phyloP scores from a whole-genome alignment of 2,888 invertebrate genomes.

The Phrixothrix hirtus region DNA sequence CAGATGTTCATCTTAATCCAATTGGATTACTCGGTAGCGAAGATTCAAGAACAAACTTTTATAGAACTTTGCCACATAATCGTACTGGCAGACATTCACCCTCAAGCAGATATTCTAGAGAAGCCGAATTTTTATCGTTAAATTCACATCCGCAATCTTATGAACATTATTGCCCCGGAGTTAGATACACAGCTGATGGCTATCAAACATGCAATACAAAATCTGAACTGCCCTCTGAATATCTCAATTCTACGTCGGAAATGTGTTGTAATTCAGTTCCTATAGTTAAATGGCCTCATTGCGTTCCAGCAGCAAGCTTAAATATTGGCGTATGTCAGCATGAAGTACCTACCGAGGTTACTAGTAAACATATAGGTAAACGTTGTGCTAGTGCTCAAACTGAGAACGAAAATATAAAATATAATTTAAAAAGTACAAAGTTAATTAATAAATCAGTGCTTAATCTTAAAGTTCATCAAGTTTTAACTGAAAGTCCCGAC shows the following conservation, averaged over 20 bases:
- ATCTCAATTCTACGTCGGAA: slow-evolving; percentile 69
- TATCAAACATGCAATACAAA: slow-evolving; percentile 60
- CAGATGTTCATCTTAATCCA: slow-evolving; percentile 75
- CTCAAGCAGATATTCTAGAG: slow-evolving; percentile 62
- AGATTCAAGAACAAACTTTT: slow-evolving; percentile 69
- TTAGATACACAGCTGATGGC: slow-evolving; percentile 79
- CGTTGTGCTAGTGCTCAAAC: slow-evolving; percentile 66
- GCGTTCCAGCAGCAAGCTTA: slow-evolving; percentile 53
- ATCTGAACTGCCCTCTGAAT: slow-evolving; percentile 39
- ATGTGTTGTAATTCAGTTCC: slow-evolving; percentile 46
- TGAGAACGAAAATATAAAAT: slow-evolving; percentile 42
- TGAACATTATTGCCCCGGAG: slow-evolving; percentile 62
- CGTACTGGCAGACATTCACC: slow-evolving; percentile 60
- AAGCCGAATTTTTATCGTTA: slow-evolving; percentile 67
- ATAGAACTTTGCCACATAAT: slow-evolving; percentile 79
- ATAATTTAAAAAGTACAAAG: slow-evolving; percentile 22
- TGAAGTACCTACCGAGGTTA: slow-evolving; percentile 18
- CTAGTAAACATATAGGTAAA: slow-evolving; percentile 54
- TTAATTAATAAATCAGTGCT: slow-evolving; percentile 35
- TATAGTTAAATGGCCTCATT: slow-evolving; percentile 58
- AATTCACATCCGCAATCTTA: slow-evolving; percentile 55
- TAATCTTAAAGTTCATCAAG: slow-evolving; percentile 42
- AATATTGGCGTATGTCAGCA: slow-evolving; percentile 41
- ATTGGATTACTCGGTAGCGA: slow-evolving; percentile 77
- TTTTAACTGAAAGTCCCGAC: slow-evolving; percentile 79